Conservation (phyloP, 2,113 vertebrate species). For the Muntiacus muntjak region DNA sequence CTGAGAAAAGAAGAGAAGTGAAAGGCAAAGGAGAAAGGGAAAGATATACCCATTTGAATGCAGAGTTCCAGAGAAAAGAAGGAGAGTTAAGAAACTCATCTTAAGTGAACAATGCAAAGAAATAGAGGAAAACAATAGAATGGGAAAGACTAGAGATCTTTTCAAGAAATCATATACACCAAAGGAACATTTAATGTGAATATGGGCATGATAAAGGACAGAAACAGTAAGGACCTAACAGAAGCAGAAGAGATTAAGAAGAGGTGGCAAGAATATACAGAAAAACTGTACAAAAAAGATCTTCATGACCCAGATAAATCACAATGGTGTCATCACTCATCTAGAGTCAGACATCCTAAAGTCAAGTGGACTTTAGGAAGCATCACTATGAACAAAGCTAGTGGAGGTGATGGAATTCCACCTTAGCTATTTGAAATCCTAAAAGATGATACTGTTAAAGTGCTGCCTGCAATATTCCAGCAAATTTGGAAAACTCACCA, state of each 20-base stretch:
- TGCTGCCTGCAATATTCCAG: background rate
- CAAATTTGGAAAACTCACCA: background rate
- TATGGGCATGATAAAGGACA: background rate
- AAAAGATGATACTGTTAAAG: background rate
- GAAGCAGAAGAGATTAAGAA: background rate
- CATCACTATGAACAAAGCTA: background rate
- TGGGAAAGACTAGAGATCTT: background rate
- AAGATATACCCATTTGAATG: background rate
- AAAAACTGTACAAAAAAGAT: background rate
- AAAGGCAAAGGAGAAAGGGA: background rate
- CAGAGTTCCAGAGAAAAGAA: background rate
- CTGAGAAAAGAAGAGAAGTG: background rate
- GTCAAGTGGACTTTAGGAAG: background rate
- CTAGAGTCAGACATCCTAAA: background rate
- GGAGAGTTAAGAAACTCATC: background rate
- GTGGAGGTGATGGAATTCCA: background rate
- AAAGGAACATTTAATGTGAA: background rate
- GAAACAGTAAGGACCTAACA: background rate
- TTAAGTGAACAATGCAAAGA: background rate
- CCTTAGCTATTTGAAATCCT: background rate
- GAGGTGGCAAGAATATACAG: background rate
- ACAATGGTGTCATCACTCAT: background rate
- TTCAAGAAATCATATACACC: background rate
- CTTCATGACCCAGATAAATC: background rate
- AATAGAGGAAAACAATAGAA: background rate